phyloP scores from a whole-genome alignment of 2,797 vertebrate genomes.

The Pangasius larnaudii region DNA sequence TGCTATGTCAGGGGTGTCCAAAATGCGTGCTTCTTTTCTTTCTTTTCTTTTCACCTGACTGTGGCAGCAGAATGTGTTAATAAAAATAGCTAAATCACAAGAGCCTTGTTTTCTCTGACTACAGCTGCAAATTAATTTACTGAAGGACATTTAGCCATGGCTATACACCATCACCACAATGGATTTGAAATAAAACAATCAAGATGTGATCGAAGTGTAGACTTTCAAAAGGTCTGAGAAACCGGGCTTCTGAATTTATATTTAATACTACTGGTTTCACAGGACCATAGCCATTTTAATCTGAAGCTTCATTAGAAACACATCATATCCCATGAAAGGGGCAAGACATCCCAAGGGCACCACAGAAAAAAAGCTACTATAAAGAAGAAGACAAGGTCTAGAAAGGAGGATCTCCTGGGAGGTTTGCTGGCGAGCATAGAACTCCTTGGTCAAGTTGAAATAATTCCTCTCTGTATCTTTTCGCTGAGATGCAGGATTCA shows the following conservation, averaged over 20 bases:
- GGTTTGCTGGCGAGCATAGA: not conserved
- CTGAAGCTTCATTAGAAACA: not conserved
- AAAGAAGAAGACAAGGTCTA: not conserved
- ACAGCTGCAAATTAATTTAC: too few species aligned
- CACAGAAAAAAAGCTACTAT: not conserved
- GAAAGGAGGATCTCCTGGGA: not conserved
- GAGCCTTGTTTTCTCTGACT: too few species aligned
- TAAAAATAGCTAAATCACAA: too few species aligned
- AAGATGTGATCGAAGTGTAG: too few species aligned
- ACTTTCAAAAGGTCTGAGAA: not conserved
- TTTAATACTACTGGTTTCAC: not conserved
- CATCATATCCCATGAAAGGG: not conserved
- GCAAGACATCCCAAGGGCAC: not conserved
- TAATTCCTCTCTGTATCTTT: not conserved
- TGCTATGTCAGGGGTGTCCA: too few species aligned
- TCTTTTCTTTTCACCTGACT: too few species aligned
- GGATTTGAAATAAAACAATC: too few species aligned
- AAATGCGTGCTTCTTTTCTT: too few species aligned
- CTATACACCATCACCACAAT: too few species aligned
- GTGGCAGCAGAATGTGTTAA: too few species aligned
- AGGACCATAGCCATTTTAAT: not conserved
- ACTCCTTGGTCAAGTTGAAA: not conserved
- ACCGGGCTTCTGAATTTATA: too few species aligned
- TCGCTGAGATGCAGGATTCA: not conserved
- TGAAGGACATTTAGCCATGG: too few species aligned